Evolutionary conservation across 2,888 invertebrate species (phyloP).

Genomic region (Piscicola geometra): DNA sequence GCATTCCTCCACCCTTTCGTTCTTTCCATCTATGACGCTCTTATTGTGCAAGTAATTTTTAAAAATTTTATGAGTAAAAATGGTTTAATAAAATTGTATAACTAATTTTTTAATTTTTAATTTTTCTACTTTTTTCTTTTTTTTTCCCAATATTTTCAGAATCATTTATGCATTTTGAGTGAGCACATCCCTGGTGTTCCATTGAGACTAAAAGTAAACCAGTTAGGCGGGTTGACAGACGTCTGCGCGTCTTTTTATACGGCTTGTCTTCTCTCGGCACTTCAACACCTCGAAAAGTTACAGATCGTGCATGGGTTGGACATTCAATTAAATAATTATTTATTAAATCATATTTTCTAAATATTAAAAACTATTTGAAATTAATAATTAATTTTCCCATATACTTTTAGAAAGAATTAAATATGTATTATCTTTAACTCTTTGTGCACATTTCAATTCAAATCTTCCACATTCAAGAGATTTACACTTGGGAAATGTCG

Average conservation of each 20-base stretch:
- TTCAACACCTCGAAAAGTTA: background rate
- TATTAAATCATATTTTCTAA: no score
- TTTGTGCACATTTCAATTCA: background rate
- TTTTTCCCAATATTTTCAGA: background rate
- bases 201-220: background rate
- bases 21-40: no score
- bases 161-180: background rate
- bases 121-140: background rate
- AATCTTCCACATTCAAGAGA: background rate
- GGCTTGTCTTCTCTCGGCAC: background rate
- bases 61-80: no score
- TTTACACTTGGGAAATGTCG: background rate
- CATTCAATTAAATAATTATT: no score
- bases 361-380: no score
- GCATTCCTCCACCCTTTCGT: no score
- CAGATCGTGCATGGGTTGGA: background rate
- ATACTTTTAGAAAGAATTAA: background rate
- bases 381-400: background rate
- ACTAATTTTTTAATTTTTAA: background rate
- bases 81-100: no score
- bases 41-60: no score
- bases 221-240: background rate
- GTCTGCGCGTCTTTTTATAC: background rate
- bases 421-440: no score
- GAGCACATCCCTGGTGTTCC: background rate